Evolutionary conservation across 2,888 invertebrate species (phyloP).

Genomic region (Smittia sp.): DNA sequence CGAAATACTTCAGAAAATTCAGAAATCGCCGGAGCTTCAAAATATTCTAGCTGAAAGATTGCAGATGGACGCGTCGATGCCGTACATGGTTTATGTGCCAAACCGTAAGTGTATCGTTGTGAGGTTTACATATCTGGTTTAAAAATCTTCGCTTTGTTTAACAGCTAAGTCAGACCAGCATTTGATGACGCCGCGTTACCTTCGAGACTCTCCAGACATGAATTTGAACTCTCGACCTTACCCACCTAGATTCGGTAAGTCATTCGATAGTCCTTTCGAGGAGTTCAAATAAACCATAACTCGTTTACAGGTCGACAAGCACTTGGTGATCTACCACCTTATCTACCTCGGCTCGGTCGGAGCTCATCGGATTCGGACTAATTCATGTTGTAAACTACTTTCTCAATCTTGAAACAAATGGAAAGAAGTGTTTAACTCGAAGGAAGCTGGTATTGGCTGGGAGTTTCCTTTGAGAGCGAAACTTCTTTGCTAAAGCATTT

Average conservation of each 20-base stretch:
- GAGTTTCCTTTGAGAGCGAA: not conserved
- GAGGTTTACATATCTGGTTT: not conserved
- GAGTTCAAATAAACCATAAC: too few relatives aligned
- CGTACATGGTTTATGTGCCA: not conserved
- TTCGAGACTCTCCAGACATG: constrained; percentile 23
- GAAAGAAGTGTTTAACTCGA: not conserved
- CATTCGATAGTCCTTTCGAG: too few relatives aligned
- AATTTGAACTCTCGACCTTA: constrained; percentile 35
- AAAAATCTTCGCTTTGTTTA: not conserved
- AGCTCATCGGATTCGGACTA: constrained; percentile 10
- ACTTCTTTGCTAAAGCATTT: too few relatives aligned
- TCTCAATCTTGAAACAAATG: not conserved
- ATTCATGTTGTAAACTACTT: not conserved
- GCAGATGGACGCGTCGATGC: not conserved
- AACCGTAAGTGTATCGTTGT: not conserved
- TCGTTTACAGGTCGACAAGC: not conserved
- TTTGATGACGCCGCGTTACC: constrained; percentile 7
- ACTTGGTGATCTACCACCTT: constrained; percentile 15
- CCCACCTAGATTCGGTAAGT: constrained; percentile 34
- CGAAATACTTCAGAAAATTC: constrained; percentile 23
- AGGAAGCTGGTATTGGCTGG: not conserved
- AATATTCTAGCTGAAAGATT: constrained; percentile 19
- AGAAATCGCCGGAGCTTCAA: constrained; percentile 34
- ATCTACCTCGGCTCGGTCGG: constrained; percentile 29
- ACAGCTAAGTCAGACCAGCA: not conserved